Percentiles rank a stretch among this genome's conserved stretches.
Evolutionary conservation across 2,113 vertebrate species (phyloP).

Genomic region (Rhadina sibilatrix): DNA sequence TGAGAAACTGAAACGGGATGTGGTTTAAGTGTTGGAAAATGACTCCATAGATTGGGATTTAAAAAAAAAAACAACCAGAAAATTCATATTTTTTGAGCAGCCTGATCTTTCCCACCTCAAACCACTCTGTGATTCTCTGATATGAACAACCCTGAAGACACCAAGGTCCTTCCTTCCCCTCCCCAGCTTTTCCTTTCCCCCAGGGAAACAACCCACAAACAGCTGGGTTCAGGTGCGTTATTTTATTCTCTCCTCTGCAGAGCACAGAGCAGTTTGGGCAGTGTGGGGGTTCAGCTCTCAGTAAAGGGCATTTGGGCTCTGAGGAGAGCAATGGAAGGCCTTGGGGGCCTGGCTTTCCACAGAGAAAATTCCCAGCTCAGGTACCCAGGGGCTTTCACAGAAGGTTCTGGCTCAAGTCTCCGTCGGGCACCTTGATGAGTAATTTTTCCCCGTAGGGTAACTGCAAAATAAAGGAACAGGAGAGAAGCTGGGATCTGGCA

Average conservation of each 20-base stretch:
- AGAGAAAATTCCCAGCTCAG: neutral
- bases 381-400: accelerated
- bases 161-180: neutral
- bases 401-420: neutral
- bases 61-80: neutral
- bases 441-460: accelerated
- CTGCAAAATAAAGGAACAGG: neutral
- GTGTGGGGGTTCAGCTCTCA: neutral
- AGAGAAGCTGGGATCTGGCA: neutral
- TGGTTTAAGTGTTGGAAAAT: accelerated
- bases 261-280: accelerated
- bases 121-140: neutral
- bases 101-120: neutral
- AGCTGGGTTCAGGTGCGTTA: accelerated
- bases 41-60: neutral
- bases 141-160: neutral
- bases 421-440: neutral
- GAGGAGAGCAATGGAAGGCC: neutral
- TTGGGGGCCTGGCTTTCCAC: accelerated
- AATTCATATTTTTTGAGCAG: neutral
- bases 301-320: accelerated
- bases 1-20: neutral
- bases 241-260: neutral
- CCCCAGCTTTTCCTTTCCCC: neutral
- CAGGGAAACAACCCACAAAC: neutral